A percentile compares a stretch with the other conserved stretches of the same genome.
Conservation (phyloP, 2,888 invertebrate species). For the Athalia cordata region DNA sequence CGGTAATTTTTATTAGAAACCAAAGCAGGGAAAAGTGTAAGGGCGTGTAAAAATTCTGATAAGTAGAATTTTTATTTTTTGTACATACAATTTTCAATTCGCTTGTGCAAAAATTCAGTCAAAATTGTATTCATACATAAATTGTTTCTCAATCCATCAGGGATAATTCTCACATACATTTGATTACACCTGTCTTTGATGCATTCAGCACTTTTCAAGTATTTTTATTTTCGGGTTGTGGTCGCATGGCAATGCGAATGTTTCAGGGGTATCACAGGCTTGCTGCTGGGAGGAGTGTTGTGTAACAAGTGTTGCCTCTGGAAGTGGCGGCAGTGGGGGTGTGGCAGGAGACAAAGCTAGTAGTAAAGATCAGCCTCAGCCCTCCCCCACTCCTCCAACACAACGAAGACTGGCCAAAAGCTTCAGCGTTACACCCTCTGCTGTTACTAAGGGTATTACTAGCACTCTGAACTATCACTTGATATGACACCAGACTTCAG, state of each 20-base stretch:
- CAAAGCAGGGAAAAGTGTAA: no score
- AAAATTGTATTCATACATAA: no score
- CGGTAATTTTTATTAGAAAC: no score
- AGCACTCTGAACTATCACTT: slow-evolving; percentile 33
- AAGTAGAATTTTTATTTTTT: no score
- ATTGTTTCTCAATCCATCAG: no score
- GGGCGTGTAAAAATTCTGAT: no score
- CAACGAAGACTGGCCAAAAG: slow-evolving; percentile 93
- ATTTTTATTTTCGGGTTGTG: slow-evolving; percentile 57
- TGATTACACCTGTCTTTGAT: no score
- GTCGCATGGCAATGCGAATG: slow-evolving; percentile 60
- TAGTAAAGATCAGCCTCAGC: slow-evolving; percentile 75
- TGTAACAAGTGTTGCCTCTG: slow-evolving; percentile 64
- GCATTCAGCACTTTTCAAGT: slow-evolving; percentile 4
- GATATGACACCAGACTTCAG: slow-evolving; percentile 5
- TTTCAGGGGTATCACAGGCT: slow-evolving; percentile 70
- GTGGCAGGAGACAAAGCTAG: slow-evolving; percentile 65
- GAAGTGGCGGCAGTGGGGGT: slow-evolving; percentile 62
- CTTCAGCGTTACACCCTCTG: slow-evolving; percentile 90
- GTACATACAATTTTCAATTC: no score
- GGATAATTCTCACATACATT: no score
- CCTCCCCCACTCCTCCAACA: slow-evolving; percentile 88
- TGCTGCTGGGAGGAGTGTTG: slow-evolving; percentile 73
- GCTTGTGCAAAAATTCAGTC: no score
- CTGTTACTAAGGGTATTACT: slow-evolving; percentile 78